Base-by-base conservation (phyloP, 2,113 vertebrate genomes). In the Neopipo cinnamomea region DNA sequence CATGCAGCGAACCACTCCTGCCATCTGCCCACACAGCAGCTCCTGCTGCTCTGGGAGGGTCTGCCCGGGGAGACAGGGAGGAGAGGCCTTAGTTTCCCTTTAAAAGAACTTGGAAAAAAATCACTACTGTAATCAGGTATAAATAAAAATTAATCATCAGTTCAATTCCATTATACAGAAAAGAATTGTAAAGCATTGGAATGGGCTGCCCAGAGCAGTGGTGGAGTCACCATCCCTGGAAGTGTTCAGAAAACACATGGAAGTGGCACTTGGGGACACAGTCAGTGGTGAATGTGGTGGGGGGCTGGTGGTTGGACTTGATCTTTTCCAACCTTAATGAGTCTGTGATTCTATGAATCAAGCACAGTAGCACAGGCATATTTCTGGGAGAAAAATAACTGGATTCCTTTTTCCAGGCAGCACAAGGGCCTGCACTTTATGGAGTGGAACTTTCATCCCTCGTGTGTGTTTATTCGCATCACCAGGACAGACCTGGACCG, bases 1-100 rank as follows among this genome's bases (percentile, higher is more conserved):
- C 21, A 98, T 20, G 58, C 99, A 99, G 80, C 85, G 98, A 63
- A 98, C 98, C 6, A 98, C 98, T 0, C 99, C 99, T 0, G 98
- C 98, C 18, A 99, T 91, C 97, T 99, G 99, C 8, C 99, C 98
- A 13, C 98, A 99, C 8, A 99, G 97, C 95, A 99, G 90, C 65
- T 99, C 98, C 96, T 98, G 98, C n/a, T 98, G 98, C 27, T 99
- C 98, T 0, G 96, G 56, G 18, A 95, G 83, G 3, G 98, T 99
- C 99, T 99, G 68, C 4, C 12, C 39, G 27, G 77, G 63, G 33
- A 85, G n/a, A 10, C 8, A 59, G 41, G 21, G 7, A 24, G 77
- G 7, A 86, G 18, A 33, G 6, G 20, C 5, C 14, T 44, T 30
- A 9, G 12, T 14, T 17, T 4, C 35, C 20, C 72, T 33, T 14